phyloP scores from a whole-genome alignment of 2,797 vertebrate genomes.

The Brachyalestes nurse region DNA sequence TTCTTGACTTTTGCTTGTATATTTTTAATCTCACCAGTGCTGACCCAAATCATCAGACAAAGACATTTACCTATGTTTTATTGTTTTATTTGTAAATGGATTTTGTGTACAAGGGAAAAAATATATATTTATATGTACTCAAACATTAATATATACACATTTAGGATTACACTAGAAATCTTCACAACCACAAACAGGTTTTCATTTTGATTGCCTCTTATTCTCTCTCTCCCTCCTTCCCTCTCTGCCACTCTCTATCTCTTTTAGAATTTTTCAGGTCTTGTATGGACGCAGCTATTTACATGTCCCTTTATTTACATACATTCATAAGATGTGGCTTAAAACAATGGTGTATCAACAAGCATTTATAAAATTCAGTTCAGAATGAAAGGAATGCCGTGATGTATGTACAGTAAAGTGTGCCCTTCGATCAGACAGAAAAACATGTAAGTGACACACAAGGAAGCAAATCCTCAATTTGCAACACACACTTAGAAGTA shows the following conservation, averaged over 20 bases:
- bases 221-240: neutral
- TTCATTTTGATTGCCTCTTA: constrained; percentile 49
- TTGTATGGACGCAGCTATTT: constrained; percentile 81
- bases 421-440: constrained; percentile 25
- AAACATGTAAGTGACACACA: constrained; percentile 27
- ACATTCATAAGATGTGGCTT: constrained; percentile 95
- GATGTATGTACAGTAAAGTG: constrained; percentile 59
- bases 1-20: neutral
- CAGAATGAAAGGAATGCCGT: constrained; percentile 87
- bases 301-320: constrained; percentile 92
- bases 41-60: constrained; percentile 8
- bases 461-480: constrained; percentile 27
- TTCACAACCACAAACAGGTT: constrained; percentile 81
- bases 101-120: constrained; percentile 87
- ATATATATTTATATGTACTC: constrained; percentile 77
- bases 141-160: constrained; percentile 91
- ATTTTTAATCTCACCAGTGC: neutral
- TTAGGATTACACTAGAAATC: constrained; percentile 85
- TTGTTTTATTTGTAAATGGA: constrained; percentile 96
- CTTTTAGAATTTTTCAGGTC: constrained; percentile 79
- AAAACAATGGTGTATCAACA: constrained; percentile 84
- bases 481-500: constrained; percentile 22
- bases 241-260: neutral
- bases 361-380: constrained; percentile 84
- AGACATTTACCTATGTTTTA: constrained; percentile 58